These are phyloP conservation scores for Enteromius argenteus DNA, from an alignment of 2,797 vertebrate species.

Conservation along the genomic window DNA sequence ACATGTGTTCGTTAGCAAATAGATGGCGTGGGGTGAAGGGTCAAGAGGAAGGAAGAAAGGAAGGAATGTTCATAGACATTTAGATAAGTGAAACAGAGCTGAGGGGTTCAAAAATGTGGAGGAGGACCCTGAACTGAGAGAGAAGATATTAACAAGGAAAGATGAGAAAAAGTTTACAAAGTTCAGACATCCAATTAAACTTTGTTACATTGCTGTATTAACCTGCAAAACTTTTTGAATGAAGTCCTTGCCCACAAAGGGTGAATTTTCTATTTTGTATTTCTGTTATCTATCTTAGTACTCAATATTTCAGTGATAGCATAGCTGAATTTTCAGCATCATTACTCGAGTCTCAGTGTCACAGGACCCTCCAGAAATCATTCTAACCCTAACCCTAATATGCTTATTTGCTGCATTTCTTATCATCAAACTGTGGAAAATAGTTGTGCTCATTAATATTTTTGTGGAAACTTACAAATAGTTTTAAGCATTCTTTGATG, in stretches of 20 bases:
- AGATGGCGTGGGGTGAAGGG: conserved; percentile 5
- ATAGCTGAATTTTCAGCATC: not conserved
- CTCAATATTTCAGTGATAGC: not conserved
- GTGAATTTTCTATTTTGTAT: not conserved
- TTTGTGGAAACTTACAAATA: not conserved
- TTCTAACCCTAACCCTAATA: not conserved
- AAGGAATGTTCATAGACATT: conserved; percentile 21
- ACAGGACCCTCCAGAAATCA: not conserved
- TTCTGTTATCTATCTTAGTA: not conserved
- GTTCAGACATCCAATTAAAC: not conserved
- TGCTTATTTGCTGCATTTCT: not conserved
- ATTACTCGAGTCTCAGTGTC: not conserved
- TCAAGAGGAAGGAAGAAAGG: conserved; percentile 21
- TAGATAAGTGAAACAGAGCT: not conserved
- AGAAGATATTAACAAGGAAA: not conserved
- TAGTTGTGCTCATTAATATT: not conserved
- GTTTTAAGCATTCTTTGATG: not conserved
- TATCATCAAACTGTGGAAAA: not conserved
- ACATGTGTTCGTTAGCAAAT: conserved; percentile 7
- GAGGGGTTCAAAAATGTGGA: conserved; percentile 9
- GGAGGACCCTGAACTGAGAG: not conserved
- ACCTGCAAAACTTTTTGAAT: not conserved
- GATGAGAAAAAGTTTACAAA: conserved; percentile 10
- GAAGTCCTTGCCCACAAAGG: not conserved
- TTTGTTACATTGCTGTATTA: not conserved